These are phyloP conservation scores for Gadopsis bispinosus DNA, from an alignment of 2,797 vertebrate genomes.

Conservation along the genomic window DNA sequence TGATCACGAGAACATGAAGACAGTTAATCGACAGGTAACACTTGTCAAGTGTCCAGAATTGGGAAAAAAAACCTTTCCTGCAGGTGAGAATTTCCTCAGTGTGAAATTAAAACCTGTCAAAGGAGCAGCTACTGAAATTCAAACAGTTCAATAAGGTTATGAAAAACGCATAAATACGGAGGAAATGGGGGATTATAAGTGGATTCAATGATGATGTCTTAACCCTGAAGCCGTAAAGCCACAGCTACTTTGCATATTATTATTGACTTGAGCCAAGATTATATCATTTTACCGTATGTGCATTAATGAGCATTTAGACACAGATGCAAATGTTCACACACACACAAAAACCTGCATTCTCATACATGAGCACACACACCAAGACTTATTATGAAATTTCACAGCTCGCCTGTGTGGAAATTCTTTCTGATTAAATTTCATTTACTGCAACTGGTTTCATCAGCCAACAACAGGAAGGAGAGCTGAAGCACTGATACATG, in stretches of 20 bases:
- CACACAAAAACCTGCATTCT: conserved; percentile 31
- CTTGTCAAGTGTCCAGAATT: conserved; percentile 35
- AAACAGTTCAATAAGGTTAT: conserved; percentile 48
- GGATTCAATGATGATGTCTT: conserved; percentile 52
- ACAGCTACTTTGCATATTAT: conserved; percentile 55
- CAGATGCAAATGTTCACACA: conserved; percentile 20
- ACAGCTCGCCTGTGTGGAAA: conserved; percentile 68
- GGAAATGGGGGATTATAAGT: conserved; percentile 31
- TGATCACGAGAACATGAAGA: background rate
- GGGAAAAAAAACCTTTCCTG: background rate
- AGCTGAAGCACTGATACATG: conserved; percentile 47
- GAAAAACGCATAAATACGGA: conserved; percentile 54
- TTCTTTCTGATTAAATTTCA: conserved; percentile 73
- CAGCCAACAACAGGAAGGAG: conserved; percentile 64
- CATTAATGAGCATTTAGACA: conserved; percentile 30
- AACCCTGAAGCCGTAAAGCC: conserved; percentile 46
- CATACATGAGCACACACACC: conserved; percentile 26
- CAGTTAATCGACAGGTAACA: conserved; percentile 17
- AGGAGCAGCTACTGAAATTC: conserved; percentile 46
- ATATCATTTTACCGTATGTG: conserved; percentile 28
- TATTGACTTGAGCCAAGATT: conserved; percentile 46
- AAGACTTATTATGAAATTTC: conserved; percentile 63
- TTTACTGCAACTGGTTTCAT: conserved; percentile 77
- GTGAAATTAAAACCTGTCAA: conserved; percentile 62
- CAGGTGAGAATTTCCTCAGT: conserved; percentile 49